Base-by-base conservation (phyloP, 2,113 vertebrate genomes). In the Etheostoma spectabile region DNA sequence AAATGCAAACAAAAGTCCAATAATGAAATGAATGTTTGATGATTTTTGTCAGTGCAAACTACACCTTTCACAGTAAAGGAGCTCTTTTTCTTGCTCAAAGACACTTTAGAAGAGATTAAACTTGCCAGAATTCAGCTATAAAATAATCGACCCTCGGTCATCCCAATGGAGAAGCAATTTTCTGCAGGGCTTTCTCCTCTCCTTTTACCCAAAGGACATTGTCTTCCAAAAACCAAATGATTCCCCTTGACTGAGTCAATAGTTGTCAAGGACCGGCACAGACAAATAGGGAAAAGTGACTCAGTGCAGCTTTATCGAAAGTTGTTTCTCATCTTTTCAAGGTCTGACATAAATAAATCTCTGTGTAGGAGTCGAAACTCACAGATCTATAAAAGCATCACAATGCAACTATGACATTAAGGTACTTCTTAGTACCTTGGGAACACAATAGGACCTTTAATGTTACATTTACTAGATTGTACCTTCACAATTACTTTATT, bases 221-320 rank as follows among this genome's bases (percentile, higher is more conserved):
- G 53, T 33, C 51, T 35, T 85, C 77, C 78, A 80, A 53, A 68
- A 57, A 53, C 55, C 56, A 21, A 35, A 67, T 8, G 11, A 8
- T 38, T 16, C 64, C 33, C 45, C 6, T 27, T 52, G 69, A 72
- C 59, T 51, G 46, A 68, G 77, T 83, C 70, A 80, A 84, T 70
- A 70, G 48, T 75, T 64, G 72, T 76, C 61, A 66, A 81, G 78
- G 56, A 55, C 12, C 19, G 6, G 70, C 79, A 61, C 70, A 75
- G 79, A 64, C 75, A 74, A 65, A 35, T 70, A 62, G 77, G 71
- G 80, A 85, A 77, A 65, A 87, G 86, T 89, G 87, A 88, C 59
- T 90, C 89, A 84, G 55, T 51, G 77, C 49, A 63, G 66, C 77
- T 85, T 61, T 33, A 57, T 85, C 74, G 83, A 77, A 74, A 80